Percentiles rank a stretch among this genome's conserved stretches.
These are phyloP conservation scores for Holocentrus rufus DNA, from an alignment of 2,797 vertebrate species.

Conservation along the genomic window DNA sequence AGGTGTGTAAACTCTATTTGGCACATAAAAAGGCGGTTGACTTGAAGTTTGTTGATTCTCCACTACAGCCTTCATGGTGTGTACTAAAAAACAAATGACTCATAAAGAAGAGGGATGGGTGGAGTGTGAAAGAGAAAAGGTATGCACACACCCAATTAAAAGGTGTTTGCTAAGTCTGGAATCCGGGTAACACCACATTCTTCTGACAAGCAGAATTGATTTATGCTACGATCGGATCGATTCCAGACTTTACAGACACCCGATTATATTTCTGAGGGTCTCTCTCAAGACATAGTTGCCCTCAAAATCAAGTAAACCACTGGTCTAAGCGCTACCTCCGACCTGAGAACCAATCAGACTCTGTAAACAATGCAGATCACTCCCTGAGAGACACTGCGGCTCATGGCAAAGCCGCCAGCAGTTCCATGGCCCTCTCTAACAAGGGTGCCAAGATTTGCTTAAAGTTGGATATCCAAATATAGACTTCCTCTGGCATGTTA, in stretches of 20 bases:
- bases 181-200: no score
- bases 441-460: conserved; percentile 65
- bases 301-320: not conserved
- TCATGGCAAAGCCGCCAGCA: conserved; percentile 67
- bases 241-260: conserved; percentile 3
- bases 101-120: not conserved
- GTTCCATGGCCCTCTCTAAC: conserved; percentile 73
- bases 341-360: conserved; percentile 1
- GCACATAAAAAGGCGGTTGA: no score
- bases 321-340: not conserved
- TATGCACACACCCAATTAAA: conserved; percentile 1
- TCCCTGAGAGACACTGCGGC: not conserved
- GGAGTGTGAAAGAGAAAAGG: not conserved
- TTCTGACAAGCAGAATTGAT: no score
- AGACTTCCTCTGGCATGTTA: conserved; percentile 80
- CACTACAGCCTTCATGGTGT: no score
- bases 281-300: no score
- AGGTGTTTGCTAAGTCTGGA: no score
- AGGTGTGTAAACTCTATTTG: no score
- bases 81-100: not conserved
- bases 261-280: not conserved
- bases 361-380: no score
- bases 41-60: no score
- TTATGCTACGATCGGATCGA: not conserved
- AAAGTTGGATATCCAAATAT: conserved; percentile 78